These are phyloP conservation scores for Elephantulus edwardii DNA, from an alignment of 2,113 vertebrate genomes.

Conservation along the genomic window DNA sequence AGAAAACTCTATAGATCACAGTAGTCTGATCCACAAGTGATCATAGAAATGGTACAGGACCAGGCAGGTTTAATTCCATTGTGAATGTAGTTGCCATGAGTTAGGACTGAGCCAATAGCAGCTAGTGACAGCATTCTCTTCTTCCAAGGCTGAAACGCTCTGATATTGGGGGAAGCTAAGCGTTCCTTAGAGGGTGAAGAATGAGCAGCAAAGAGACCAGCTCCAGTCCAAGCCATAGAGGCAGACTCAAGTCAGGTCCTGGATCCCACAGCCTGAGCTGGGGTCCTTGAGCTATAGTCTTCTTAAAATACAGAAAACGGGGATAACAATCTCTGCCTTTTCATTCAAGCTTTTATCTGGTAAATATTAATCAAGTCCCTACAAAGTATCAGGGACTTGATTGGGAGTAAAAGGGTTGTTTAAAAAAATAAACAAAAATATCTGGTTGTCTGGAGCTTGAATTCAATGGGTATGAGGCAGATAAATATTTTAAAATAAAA, in stretches of 20 bases:
- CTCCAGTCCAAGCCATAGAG: background rate
- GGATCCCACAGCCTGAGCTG: background rate
- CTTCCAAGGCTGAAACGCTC: background rate
- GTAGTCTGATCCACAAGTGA: background rate
- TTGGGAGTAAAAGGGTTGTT: background rate
- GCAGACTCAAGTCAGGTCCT: background rate
- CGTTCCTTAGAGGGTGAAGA: background rate
- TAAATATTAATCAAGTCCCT: slow-evolving; percentile 6
- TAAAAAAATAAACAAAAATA: too few relatives aligned
- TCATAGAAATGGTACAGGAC: background rate
- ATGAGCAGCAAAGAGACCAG: background rate
- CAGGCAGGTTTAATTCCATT: background rate
- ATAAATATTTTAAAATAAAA: slow-evolving; percentile 23
- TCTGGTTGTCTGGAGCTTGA: background rate
- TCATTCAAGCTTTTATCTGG: background rate
- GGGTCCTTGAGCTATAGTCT: background rate
- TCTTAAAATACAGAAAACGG: background rate
- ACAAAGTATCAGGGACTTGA: background rate
- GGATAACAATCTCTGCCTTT: background rate
- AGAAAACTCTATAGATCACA: background rate
- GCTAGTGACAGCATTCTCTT: background rate
- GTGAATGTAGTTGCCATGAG: background rate
- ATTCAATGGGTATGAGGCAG: background rate
- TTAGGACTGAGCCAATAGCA: background rate
- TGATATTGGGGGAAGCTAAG: background rate